A percentile compares a stretch with the other conserved stretches of the same genome.
Evolutionary conservation across 2,797 vertebrate species (phyloP).

Genomic region (Natrix natrix): DNA sequence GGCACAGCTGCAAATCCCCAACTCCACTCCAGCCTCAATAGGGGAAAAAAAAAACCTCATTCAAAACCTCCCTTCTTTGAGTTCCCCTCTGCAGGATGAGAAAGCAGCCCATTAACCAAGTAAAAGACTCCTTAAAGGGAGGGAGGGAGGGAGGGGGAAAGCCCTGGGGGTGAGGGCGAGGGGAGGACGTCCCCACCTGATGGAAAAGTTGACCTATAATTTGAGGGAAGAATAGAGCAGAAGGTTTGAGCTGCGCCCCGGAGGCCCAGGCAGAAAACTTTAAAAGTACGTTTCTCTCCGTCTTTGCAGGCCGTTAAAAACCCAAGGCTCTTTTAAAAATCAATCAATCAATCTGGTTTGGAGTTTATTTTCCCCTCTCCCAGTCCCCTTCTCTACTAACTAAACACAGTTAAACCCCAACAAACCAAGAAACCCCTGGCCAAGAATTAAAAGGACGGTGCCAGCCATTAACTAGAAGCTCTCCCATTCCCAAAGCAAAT

Average conservation of each 20-base stretch:
- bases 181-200: conserved; percentile 48
- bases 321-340: conserved; percentile 9
- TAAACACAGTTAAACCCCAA: conserved; percentile 28
- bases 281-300: not conserved
- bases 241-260: not conserved
- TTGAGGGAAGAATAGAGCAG: conserved; percentile 9
- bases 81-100: conserved; percentile 46
- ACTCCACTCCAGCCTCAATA: conserved; percentile 33
- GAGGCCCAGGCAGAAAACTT: not conserved
- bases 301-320: not conserved
- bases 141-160: not conserved
- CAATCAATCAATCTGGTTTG: not conserved
- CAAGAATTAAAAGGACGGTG: conserved; percentile 19
- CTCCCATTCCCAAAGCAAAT: conserved; percentile 30
- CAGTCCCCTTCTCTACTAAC: not conserved
- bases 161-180: not conserved
- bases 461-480: not conserved
- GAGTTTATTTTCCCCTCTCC: not conserved
- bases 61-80: conserved; percentile 54
- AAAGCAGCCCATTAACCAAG: conserved; percentile 54
- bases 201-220: conserved; percentile 49
- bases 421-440: not conserved
- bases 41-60: conserved; percentile 41
- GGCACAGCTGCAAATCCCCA: conserved; percentile 3
- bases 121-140: conserved; percentile 34